Conservation (phyloP, 2,113 vertebrate genomes). For the Felis chaus region DNA sequence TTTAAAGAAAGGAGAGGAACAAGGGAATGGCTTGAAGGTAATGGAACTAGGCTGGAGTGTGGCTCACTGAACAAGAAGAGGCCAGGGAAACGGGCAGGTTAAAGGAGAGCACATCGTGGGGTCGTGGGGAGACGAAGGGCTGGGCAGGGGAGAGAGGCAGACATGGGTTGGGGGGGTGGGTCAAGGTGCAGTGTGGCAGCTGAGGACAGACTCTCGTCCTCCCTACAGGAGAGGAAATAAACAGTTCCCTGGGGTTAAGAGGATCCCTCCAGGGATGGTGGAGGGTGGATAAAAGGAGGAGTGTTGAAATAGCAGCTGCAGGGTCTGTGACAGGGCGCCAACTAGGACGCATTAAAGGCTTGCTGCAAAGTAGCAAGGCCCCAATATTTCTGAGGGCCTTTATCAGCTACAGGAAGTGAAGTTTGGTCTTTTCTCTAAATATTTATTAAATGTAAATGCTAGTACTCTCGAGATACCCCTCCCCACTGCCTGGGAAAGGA, state of each 20-base stretch:
- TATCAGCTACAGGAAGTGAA: background rate
- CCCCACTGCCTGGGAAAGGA: background rate
- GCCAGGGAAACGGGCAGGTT: background rate
- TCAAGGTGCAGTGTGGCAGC: accelerated
- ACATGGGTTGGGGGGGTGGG: no score
- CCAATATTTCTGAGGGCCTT: background rate
- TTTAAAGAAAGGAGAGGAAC: background rate
- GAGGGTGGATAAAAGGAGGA: background rate
- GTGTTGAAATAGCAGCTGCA: background rate
- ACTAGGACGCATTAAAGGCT: background rate
- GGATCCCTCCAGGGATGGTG: accelerated
- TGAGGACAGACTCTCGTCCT: background rate
- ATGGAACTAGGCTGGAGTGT: background rate
- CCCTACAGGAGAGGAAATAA: background rate
- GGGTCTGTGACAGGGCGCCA: background rate
- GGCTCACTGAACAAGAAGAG: background rate
- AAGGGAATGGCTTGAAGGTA: background rate
- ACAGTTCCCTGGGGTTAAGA: background rate
- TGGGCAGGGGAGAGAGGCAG: background rate
- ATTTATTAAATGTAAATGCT: background rate
- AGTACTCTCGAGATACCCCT: background rate
- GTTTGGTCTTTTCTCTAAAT: slow-evolving; percentile 12
- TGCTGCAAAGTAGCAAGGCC: background rate
- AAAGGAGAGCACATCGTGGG: background rate
- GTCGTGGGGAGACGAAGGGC: background rate